These are phyloP conservation scores for Ictalurus furcatus DNA, from an alignment of 2,113 vertebrate genomes.

Conservation along the genomic window DNA sequence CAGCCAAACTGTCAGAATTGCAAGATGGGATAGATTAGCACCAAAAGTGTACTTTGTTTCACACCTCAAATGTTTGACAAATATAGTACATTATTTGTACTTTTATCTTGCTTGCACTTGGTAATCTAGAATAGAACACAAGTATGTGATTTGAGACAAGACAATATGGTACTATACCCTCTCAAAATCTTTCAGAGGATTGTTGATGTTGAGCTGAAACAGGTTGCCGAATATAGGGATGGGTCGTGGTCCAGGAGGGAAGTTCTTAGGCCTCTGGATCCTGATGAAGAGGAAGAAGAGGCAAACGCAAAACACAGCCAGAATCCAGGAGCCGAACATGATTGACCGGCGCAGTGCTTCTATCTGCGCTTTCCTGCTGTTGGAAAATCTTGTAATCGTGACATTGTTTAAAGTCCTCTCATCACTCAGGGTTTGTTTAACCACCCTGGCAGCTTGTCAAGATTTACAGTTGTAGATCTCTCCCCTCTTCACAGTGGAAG, in stretches of 20 bases:
- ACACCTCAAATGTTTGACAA: background rate
- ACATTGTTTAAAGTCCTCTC: background rate
- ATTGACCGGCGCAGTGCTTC: background rate
- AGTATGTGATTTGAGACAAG: background rate
- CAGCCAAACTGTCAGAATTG: background rate
- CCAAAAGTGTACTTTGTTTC: background rate
- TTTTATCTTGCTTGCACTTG: background rate
- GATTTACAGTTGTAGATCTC: background rate
- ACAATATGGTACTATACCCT: slow-evolving; percentile 41
- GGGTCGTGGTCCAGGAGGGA: slow-evolving; percentile 53
- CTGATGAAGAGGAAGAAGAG: slow-evolving; percentile 27
- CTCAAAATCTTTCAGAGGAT: slow-evolving; percentile 45
- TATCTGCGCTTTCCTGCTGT: background rate
- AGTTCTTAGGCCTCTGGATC: slow-evolving; percentile 56
- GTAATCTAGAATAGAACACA: background rate
- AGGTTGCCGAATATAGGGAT: slow-evolving; percentile 55
- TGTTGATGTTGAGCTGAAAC: slow-evolving; percentile 51
- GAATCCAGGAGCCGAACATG: slow-evolving; percentile 49
- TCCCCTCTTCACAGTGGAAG: background rate
- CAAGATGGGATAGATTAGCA: too few species aligned
- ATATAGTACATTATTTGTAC: background rate
- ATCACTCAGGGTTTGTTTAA: background rate
- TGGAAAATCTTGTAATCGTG: too few species aligned
- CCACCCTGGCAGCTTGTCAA: background rate
- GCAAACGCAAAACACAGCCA: slow-evolving; percentile 31